phyloP scores from a whole-genome alignment of 2,888 invertebrate species.

The Pollenia angustigena region DNA sequence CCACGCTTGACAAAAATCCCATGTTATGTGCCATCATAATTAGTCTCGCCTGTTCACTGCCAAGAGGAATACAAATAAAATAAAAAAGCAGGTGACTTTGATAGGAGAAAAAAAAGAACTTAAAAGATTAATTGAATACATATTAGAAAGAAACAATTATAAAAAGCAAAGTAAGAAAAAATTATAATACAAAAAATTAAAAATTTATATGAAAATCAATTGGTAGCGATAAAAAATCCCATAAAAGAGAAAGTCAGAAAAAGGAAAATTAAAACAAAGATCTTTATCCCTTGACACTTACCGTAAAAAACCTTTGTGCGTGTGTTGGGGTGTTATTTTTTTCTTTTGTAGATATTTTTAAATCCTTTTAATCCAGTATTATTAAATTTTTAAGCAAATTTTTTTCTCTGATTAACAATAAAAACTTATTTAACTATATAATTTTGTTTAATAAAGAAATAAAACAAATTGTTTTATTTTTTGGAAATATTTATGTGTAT shows the following conservation, averaged over 20 bases:
- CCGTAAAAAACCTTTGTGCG: slow-evolving; percentile 27
- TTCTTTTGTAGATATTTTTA: slow-evolving; percentile 1
- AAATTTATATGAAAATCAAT: slow-evolving; percentile 1
- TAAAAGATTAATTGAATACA: slow-evolving; percentile 33
- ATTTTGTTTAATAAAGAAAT: background rate
- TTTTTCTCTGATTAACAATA: background rate
- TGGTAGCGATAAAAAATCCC: slow-evolving; percentile 32
- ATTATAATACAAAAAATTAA: slow-evolving; percentile 9
- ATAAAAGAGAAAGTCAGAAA: slow-evolving; percentile 58
- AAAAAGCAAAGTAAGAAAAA: slow-evolving; percentile 26
- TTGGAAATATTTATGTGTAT: slow-evolving; percentile 2
- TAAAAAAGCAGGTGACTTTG: slow-evolving; percentile 63
- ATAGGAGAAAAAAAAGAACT: slow-evolving; percentile 56
- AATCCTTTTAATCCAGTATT: slow-evolving; percentile 36
- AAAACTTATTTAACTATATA: background rate
- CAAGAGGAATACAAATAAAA: background rate
- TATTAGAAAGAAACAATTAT: slow-evolving; percentile 10
- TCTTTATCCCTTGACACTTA: slow-evolving; percentile 36
- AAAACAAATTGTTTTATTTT: background rate
- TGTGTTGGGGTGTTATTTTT: background rate
- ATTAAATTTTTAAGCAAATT: background rate
- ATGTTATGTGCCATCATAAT: no score
- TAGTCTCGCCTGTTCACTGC: no score
- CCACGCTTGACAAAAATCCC: no score
- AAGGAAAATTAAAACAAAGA: slow-evolving; percentile 32